These are phyloP conservation scores for Brachionus koreanus DNA, from an alignment of 1,140 invertebrate species.

Conservation along the genomic window DNA sequence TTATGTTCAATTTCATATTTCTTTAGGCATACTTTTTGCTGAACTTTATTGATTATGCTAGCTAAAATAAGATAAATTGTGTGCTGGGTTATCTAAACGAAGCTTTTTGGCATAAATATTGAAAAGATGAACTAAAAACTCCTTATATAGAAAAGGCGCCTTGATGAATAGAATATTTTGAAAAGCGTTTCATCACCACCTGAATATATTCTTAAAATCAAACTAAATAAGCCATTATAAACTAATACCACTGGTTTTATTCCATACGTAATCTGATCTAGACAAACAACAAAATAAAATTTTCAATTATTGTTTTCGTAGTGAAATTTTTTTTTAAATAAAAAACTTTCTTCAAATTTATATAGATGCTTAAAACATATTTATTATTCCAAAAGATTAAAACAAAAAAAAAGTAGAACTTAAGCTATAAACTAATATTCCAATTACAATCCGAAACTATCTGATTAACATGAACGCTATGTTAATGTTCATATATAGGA, in stretches of 20 bases:
- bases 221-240: background rate
- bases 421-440: background rate
- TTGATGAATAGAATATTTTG: background rate
- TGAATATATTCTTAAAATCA: background rate
- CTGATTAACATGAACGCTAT: conserved; percentile 40
- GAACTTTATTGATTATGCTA: background rate
- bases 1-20: background rate
- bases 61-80: background rate
- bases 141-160: conserved; percentile 18
- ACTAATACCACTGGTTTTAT: background rate
- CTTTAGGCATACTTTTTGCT: background rate
- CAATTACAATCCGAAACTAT: conserved; percentile 11
- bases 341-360: conserved; percentile 5
- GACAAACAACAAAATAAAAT: background rate
- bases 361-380: background rate
- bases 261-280: background rate
- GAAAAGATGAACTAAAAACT: background rate
- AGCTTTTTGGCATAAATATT: background rate
- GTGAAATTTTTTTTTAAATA: background rate
- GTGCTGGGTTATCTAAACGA: background rate
- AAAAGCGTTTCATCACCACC: background rate
- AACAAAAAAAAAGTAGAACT: background rate
- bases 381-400: background rate
- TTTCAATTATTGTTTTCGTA: conserved; percentile 4
- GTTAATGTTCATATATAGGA: conserved; percentile 38